Evolutionary conservation across 2,113 vertebrate genomes (phyloP), one percentile per base, ranked within the genome.

Genomic region (Motacilla tschutschensis): DNA sequence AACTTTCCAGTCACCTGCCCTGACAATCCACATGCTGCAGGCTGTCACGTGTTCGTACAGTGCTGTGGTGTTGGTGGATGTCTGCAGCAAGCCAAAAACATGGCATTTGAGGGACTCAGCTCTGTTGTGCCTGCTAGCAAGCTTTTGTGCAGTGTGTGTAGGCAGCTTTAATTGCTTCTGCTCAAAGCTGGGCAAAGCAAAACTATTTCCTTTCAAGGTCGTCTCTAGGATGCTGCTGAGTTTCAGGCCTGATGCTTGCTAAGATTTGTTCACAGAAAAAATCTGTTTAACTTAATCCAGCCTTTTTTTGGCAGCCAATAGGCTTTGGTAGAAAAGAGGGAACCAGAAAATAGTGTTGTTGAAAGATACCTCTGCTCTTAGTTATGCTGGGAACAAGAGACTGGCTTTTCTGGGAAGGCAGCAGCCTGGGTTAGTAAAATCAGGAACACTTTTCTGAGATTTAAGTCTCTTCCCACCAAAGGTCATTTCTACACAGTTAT

Each of bases 381-480:
- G 38, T 67, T 62, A 26, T 74, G 44, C 74, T 86, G 71, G 62
- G 84, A 92, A 93, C 8, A n/a, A 77, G 28, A 55, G 14, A 35
- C 2, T 63, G 60, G 59, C 25, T 75, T 64, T 93, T 88, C 90
- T 81, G 70, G 86, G 83, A 88, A 93, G 50, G 15, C 70, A 85
- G 41, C 29, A 78, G 36, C 62, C 41, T 0, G 1, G 7, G 18
- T 59, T 83, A 47, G 72, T 72, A 81, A 87, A 81, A 75, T 38
- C 15, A 47, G 14, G 16, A 87, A 17, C 7, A 2, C 9, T 70
- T 67, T 17, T 19, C 57, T 63, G 77, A 87, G 33, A 87, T 89
- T 87, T 82, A 85, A 79, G 26, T 62, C 33, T 85, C 14, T 83
- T 66, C 60, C 66, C 29, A 70, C 31, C 53, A 59, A 89, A 88